Evolutionary conservation across 2,888 invertebrate genomes (phyloP), one percentile per base, ranked within the genome.

Genomic region (Catonia carolina): DNA sequence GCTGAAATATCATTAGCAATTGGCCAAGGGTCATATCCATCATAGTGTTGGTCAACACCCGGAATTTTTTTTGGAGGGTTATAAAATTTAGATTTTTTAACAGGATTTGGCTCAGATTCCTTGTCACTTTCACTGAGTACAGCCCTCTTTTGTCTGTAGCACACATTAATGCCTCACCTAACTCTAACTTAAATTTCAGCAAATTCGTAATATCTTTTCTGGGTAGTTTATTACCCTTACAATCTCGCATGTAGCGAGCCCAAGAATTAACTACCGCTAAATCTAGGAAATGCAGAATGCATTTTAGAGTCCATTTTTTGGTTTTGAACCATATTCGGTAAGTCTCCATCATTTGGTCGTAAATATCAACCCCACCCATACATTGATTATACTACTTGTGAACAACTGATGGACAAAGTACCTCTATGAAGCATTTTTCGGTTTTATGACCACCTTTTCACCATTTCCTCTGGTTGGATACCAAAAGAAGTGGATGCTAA

Each of bases 1-100:
- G 27, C 4, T 27, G 27, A 6, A 27, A 8, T n/a, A n/a, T 27
- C 27, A 37, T 55, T 36, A 12, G 35, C 49, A 33, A n/a, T 14
- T 36, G 55, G 55, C 8, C 7, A 50, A 14, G 50, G 55, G 37
- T 55, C 33, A 23, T 39, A 55, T 2, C 55, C 50, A 48, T 55
- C 55, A 55, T 55, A 55, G 18, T 37, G 8, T 37, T 55, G 50
- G 15, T 50, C 37, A 14, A 6, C 7, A 15, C 27, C 7, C 1
- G 50, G 55, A 12, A 41, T 8, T 15, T 2, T 51, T 12, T 7
- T 36, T 36, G 49, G 48, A 10, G 51, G 51, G 36, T 51, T 51
- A 18, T 35, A 51, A 20, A 14, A 51, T 20, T 51, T 51, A 18
- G 51, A 51, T 36, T 36, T 10, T 49, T 31, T 31, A n/a, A n/a